A percentile compares a stretch with the other conserved stretches of the same genome.
These are phyloP conservation scores for Acanthosepion esculentum DNA, from an alignment of 2,888 invertebrate genomes.

Conservation along the genomic window DNA sequence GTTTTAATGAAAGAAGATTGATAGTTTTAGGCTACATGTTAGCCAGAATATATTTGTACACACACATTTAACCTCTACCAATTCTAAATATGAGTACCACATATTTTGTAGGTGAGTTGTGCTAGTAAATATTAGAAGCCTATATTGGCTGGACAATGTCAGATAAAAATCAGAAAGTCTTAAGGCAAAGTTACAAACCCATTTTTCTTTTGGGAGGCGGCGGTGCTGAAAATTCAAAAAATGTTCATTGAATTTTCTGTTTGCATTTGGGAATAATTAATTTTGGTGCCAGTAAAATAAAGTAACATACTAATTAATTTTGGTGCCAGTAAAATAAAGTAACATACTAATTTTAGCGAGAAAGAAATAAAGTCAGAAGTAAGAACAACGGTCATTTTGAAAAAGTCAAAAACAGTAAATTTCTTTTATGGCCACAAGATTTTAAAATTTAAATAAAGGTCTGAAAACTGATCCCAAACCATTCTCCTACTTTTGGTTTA, in stretches of 20 bases:
- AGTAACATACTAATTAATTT: too few species aligned
- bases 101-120: background rate
- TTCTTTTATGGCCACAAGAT: too few species aligned
- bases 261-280: background rate
- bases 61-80: background rate
- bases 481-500: too few species aligned
- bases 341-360: too few species aligned
- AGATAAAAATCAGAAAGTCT: background rate
- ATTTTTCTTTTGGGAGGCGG: background rate
- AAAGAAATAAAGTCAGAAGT: too few species aligned
- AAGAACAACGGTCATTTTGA: too few species aligned
- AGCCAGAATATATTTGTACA: background rate
- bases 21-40: background rate
- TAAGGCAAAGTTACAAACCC: background rate
- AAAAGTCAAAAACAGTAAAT: too few species aligned
- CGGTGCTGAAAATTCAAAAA: slow-evolving; percentile 21
- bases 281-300: too few species aligned
- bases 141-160: background rate
- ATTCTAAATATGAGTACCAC: background rate
- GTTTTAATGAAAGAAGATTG: background rate
- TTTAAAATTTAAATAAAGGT: too few species aligned
- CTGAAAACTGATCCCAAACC: too few species aligned
- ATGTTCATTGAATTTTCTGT: slow-evolving; percentile 3
- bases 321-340: too few species aligned
- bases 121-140: slow-evolving; percentile 2